phyloP scores from a whole-genome alignment of 2,113 vertebrate genomes.

The Fulica atra region DNA sequence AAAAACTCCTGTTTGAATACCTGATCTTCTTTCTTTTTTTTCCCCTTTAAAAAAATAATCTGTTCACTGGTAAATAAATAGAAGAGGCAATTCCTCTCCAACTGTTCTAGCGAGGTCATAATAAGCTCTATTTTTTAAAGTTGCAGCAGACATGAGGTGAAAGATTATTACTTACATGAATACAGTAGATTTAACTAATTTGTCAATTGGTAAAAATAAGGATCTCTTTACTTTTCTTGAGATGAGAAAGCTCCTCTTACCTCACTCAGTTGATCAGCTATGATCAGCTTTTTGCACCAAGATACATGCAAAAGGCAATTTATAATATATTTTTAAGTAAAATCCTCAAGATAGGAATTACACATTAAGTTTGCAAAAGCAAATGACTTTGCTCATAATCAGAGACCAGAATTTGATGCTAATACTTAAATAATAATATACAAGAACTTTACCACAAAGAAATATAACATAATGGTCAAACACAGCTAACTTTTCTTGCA shows the following conservation, averaged over 20 bases:
- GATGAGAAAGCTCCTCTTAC: neutral
- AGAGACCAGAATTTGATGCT: neutral
- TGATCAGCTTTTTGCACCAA: neutral
- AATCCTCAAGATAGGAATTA: neutral
- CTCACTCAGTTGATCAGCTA: neutral
- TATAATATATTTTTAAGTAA: neutral
- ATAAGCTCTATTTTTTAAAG: neutral
- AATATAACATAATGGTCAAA: neutral
- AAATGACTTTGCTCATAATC: neutral
- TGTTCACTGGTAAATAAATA: slow-evolving; percentile 19
- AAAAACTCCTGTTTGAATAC: neutral
- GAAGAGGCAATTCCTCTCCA: neutral
- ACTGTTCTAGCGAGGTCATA: neutral
- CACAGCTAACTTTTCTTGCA: neutral
- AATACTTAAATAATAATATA: neutral
- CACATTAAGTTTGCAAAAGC: neutral
- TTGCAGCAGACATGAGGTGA: neutral
- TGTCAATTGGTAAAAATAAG: neutral
- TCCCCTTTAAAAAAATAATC: neutral
- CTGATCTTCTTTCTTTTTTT: neutral
- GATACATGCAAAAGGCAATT: neutral
- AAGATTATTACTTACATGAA: neutral
- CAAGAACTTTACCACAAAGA: neutral
- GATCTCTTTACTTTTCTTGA: neutral
- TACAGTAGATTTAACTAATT: neutral